A percentile compares a stretch with the other conserved stretches of the same genome.
Conservation (phyloP, 2,113 vertebrate species). For the Ptyas mucosa region DNA sequence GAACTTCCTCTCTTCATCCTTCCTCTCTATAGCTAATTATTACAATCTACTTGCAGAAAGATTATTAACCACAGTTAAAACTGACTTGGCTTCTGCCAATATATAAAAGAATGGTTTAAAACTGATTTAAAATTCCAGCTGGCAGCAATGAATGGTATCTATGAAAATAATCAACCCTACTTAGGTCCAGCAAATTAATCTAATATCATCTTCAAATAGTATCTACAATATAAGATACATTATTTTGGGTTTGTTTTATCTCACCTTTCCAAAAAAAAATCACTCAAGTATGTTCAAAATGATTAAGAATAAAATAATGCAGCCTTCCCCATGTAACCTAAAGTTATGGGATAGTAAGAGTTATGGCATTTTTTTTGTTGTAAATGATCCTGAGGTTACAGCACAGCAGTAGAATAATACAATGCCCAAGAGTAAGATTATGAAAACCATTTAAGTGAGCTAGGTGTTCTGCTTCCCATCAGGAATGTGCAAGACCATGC, state of each 20-base stretch:
- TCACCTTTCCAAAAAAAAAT: not conserved
- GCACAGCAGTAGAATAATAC: not conserved
- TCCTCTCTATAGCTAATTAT: not conserved
- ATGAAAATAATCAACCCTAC: not conserved
- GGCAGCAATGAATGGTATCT: not conserved
- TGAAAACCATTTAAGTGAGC: slow-evolving; percentile 17
- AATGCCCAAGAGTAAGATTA: slow-evolving; percentile 4
- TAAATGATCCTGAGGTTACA: not conserved
- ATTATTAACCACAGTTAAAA: not conserved
- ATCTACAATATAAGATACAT: not conserved
- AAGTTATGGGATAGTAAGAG: not conserved
- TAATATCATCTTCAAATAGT: not conserved
- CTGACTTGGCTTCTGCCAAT: not conserved
- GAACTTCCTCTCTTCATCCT: not conserved
- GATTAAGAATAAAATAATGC: not conserved
- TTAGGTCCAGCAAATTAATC: not conserved
- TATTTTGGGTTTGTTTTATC: not conserved
- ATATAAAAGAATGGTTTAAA: not conserved
- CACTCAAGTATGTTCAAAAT: not conserved
- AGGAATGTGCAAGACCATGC: not conserved
- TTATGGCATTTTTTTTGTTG: not conserved
- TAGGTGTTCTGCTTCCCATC: slow-evolving; percentile 26
- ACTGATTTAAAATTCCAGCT: not conserved
- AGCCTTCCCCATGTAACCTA: not conserved
- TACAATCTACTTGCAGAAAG: not conserved